Evolutionary conservation across 2,797 vertebrate genomes (phyloP).

Genomic region (Coregonus sp.): DNA sequence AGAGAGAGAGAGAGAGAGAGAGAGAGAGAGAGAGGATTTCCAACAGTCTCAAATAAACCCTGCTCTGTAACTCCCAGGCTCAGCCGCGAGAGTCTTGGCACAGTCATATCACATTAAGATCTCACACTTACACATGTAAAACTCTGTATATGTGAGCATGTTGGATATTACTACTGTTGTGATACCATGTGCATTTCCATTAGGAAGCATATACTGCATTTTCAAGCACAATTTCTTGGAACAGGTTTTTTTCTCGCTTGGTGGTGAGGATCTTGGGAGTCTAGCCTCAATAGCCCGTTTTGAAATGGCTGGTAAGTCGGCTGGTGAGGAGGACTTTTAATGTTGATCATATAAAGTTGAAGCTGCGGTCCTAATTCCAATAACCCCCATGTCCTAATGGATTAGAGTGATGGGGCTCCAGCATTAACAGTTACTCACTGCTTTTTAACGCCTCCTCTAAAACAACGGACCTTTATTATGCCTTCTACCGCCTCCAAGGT

Average conservation of each 20-base stretch:
- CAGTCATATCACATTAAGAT: conserved; percentile 43
- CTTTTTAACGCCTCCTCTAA: conserved; percentile 54
- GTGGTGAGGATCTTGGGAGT: conserved; percentile 16
- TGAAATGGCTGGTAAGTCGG: conserved; percentile 36
- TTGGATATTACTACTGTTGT: conserved; percentile 16
- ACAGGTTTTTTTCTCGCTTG: conserved; percentile 40
- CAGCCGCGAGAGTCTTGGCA: conserved; percentile 48
- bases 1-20: conserved; percentile 33
- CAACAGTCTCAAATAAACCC: conserved; percentile 34
- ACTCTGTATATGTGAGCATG: conserved; percentile 12
- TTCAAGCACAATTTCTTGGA: conserved; percentile 22
- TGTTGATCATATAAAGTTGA: conserved; percentile 58
- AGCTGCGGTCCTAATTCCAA: conserved; percentile 58
- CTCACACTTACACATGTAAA: conserved; percentile 18
- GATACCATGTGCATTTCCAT: conserved; percentile 30
- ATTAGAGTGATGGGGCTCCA: conserved; percentile 54
- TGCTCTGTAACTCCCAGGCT: conserved; percentile 41
- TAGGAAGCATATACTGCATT: conserved; percentile 35
- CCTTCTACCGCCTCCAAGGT: conserved; percentile 43
- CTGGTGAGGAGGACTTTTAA: conserved; percentile 38
- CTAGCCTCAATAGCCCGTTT: not conserved
- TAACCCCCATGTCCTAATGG: conserved; percentile 63
- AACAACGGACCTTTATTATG: conserved; percentile 35
- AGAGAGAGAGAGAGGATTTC: conserved; percentile 46
- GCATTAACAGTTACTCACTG: conserved; percentile 51